phyloP scores from a whole-genome alignment of 2,888 invertebrate species.

The Oscheius myriophilus region DNA sequence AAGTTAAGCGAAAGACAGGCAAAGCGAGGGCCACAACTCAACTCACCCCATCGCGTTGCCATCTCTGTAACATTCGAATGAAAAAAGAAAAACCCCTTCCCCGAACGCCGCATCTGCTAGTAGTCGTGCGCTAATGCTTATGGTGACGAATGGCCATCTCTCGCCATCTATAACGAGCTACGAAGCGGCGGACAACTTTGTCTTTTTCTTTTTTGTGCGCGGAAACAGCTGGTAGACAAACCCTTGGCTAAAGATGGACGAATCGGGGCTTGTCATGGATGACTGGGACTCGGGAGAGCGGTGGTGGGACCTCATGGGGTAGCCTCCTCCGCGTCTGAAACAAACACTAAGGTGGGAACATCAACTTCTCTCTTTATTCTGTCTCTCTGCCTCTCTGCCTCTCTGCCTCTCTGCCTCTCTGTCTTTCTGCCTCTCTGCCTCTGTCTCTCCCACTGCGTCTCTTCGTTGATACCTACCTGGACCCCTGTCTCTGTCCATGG shows the following conservation, averaged over 20 bases:
- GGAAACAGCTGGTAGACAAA: background rate
- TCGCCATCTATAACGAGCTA: too few species aligned
- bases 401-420: background rate
- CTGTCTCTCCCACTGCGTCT: background rate
- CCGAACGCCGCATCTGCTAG: constrained; percentile 17
- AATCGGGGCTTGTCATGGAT: constrained; percentile 9
- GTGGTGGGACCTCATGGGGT: constrained; percentile 22
- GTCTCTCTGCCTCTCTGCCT: background rate
- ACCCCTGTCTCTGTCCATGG: background rate
- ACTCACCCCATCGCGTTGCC: constrained; percentile 34
- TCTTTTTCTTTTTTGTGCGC: too few species aligned
- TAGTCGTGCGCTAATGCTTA: constrained; percentile 28
- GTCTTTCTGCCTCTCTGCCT: background rate
- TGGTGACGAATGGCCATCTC: constrained; percentile 18
- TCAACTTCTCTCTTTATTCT: background rate
- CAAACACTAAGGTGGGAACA: background rate
- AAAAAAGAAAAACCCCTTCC: constrained; percentile 13
- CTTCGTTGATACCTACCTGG: background rate
- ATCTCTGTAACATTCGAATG: constrained; percentile 26
- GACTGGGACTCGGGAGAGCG: constrained; percentile 12
- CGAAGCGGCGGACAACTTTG: too few species aligned
- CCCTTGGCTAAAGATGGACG: constrained; percentile 25
- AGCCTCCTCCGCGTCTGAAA: constrained; percentile 14
- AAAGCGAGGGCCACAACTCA: constrained; percentile 24
- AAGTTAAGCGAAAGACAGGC: constrained; percentile 20